These are phyloP conservation scores for Clinocottus analis DNA, from an alignment of 2,113 vertebrate genomes.

Conservation along the genomic window DNA sequence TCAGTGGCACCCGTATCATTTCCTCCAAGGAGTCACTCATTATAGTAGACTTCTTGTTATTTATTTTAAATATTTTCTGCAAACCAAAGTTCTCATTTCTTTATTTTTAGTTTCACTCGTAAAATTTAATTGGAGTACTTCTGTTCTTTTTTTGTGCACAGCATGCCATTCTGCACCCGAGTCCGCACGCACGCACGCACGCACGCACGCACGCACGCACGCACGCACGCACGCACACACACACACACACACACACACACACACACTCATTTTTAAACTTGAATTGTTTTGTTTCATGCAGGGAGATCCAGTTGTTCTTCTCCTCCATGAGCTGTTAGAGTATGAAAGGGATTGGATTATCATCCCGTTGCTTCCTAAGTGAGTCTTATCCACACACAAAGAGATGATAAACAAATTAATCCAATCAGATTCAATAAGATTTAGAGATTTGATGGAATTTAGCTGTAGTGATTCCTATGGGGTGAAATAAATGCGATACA, in stretches of 20 bases:
- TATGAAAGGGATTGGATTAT: conserved; percentile 91
- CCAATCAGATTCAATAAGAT: neutral
- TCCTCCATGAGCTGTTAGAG: conserved; percentile 86
- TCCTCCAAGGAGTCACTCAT: neutral
- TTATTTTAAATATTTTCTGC: too few species aligned
- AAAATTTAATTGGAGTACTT: neutral
- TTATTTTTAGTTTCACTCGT: neutral
- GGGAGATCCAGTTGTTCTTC: conserved; percentile 85
- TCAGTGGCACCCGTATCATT: neutral
- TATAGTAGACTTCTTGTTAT: neutral
- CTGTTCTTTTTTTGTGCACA: neutral
- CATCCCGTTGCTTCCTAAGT: conserved; percentile 87
- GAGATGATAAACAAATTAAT: neutral
- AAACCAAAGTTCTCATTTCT: neutral
- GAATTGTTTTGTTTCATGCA: conserved; percentile 61
- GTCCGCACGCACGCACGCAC: neutral
- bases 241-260: neutral
- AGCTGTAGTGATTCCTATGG: neutral
- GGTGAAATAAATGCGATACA: neutral
- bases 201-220: neutral
- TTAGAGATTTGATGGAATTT: neutral
- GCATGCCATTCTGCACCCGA: neutral
- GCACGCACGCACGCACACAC: neutral
- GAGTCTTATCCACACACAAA: conserved; percentile 56
- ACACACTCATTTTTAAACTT: neutral